Base-by-base conservation (phyloP, 2,113 vertebrate genomes). In the Gallinago paraguaiae region DNA sequence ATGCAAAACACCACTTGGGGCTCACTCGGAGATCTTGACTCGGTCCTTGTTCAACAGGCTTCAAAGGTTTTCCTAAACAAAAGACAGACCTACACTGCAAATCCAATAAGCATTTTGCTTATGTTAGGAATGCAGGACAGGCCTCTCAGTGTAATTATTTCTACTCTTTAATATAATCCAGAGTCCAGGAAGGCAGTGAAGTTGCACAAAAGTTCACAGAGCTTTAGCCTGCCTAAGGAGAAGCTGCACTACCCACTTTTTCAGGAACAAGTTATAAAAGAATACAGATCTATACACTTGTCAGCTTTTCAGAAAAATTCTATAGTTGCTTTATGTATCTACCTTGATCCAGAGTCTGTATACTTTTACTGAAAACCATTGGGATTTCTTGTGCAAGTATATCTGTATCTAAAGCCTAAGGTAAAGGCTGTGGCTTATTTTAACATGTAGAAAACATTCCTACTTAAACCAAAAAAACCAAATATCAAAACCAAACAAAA, bases 61-160 rank as follows among this genome's bases (percentile, higher is more conserved):
- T 93, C 93, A 94, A 75, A 92, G 92, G 64, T 84, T 93, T 93
- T 68, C 48, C 61, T 86, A 84, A 95, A 96, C 90, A 93, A 92
- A 95, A 95, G 92, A 89, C 93, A 97, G 93, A 88, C 88, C 92
- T 92, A 89, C 33, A 4, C 69, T 76, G 53, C 48, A 96, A 96
- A 95, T 86, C 95, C 69, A 92, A 35, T 92, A 92, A 90, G 80
- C 76, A 93, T 93, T 92, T 76, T 96, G 90, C 83, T 68, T 94
- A 94, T 92, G 88, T 92, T 45, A 96, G 92, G 95, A 97, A 97
- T 96, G 94, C 48, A 82, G 77, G 56, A 93, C 83, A 75, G 50
- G 90, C 82, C 64, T 25, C 80, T 84, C 65, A 15, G 57, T 88
- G 65, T 72, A 93, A 90, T 95, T 96, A 92, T 91, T 93, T 94